phyloP scores from a whole-genome alignment of 2,113 vertebrate genomes.

The Prolemur simus region DNA sequence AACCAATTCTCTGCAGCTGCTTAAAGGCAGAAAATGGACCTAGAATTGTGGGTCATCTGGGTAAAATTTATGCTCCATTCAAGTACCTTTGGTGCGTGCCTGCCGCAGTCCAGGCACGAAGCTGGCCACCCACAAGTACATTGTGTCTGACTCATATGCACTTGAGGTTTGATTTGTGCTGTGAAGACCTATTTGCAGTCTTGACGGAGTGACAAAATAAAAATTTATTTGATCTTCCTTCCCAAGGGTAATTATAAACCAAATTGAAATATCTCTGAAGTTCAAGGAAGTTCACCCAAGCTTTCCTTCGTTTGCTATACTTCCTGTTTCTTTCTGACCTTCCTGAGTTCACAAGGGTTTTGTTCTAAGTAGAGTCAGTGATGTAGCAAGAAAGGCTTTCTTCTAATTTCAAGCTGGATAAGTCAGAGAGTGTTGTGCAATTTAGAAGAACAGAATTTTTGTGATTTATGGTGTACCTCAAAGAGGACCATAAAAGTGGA shows the following conservation, averaged over 20 bases:
- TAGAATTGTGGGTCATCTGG: neutral
- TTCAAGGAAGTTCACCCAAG: neutral
- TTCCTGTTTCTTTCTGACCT: neutral
- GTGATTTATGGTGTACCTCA: constrained; percentile 16
- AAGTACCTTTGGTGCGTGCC: accelerated
- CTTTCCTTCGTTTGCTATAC: neutral
- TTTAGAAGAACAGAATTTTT: neutral
- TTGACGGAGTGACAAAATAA: neutral
- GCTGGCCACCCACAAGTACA: too few species aligned
- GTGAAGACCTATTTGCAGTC: neutral
- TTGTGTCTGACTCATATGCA: neutral
- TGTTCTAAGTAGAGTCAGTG: neutral
- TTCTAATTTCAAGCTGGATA: neutral
- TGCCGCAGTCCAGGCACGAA: neutral
- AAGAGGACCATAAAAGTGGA: neutral
- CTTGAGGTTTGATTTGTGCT: neutral
- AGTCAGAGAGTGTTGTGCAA: neutral
- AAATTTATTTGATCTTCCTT: constrained; percentile 15
- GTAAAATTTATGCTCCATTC: neutral
- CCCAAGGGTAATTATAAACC: constrained; percentile 19
- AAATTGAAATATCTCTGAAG: neutral
- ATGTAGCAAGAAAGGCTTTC: neutral
- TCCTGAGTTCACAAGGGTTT: neutral
- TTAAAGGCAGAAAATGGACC: neutral
- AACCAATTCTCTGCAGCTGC: neutral